phyloP scores from a whole-genome alignment of 2,888 invertebrate genomes.

The Aplocera efformata region DNA sequence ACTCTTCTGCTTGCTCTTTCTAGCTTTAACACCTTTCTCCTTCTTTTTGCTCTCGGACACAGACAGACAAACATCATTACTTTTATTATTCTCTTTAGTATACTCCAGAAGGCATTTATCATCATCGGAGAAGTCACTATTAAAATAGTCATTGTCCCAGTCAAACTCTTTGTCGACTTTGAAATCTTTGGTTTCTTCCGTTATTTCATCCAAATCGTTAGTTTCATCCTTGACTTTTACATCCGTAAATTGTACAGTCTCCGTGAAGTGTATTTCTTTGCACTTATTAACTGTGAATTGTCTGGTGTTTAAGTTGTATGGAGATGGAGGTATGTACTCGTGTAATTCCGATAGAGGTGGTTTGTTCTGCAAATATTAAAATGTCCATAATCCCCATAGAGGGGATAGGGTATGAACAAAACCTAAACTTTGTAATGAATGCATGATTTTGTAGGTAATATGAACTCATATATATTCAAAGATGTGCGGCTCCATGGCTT shows the following conservation, averaged over 20 bases:
- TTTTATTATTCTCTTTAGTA: no score
- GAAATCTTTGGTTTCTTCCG: not conserved
- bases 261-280: constrained; percentile 1
- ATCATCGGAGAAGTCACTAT: constrained; percentile 4
- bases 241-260: not conserved
- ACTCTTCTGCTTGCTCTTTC: not conserved
- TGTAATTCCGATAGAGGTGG: constrained; percentile 6
- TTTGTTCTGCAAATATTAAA: constrained; percentile 11
- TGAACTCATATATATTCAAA: no score
- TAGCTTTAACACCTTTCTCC: not conserved
- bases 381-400: not conserved
- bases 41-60: constrained; percentile 1
- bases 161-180: not conserved
- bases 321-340: constrained; percentile 5
- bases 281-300: not conserved
- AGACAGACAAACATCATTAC: no score
- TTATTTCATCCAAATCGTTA: constrained; percentile 2
- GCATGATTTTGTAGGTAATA: no score
- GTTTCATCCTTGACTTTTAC: constrained; percentile 6
- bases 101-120: constrained; percentile 9
- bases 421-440: no score
- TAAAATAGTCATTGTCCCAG: not conserved
- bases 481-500: no score
- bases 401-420: no score
- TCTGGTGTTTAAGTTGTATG: not conserved